Evolutionary conservation across 2,888 invertebrate genomes (phyloP), one percentile per base, ranked within the genome.

Genomic region (Plebejus anna): DNA sequence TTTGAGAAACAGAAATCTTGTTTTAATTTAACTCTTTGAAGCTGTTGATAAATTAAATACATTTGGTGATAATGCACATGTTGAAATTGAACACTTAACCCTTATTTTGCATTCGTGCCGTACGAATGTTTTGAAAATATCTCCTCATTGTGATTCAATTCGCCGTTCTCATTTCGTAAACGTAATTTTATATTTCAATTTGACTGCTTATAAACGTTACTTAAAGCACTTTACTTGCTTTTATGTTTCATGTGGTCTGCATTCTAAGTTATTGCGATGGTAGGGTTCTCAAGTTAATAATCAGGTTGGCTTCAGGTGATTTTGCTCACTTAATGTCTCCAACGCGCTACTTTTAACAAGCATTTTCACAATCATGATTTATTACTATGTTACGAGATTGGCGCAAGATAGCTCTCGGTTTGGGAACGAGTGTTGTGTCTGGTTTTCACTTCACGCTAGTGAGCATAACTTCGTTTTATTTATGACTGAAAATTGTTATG

Each of bases 361-460:
- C 86, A 88, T 82, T 90, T 90, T 84, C 88, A 79, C 84, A 89
- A 90, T 87, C 81, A 82, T 86, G 86, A 85, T 88, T 88, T 89
- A 88, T 85, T 81, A 81, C 83, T 82, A 81, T 83, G 82, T 83
- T 83, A 82, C 78, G 80, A 79, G 79, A 81, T 81, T 81, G 86
- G 84, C 80, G 81, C 81, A 86, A 86, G 86, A 86, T 78, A 84
- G 75, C 77, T 77, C 4, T 42, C n/a, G 66, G 32, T 66, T 32
- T 32, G 32, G 66, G 66, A 66, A 36, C 32, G 32, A 36, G 32
- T 71, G 42, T 42, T 42, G 22, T 42, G 70, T 70, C 4, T 38
- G 16, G 70, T 70, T 36, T n/a, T n/a, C n/a, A n/a, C 13, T 70
- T 32, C 2, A 47, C 47, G 47, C 47, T 47, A 47, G 47, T 47